Conservation (phyloP, 1,140 invertebrate species). For the Gonioctena quinquepunctata region DNA sequence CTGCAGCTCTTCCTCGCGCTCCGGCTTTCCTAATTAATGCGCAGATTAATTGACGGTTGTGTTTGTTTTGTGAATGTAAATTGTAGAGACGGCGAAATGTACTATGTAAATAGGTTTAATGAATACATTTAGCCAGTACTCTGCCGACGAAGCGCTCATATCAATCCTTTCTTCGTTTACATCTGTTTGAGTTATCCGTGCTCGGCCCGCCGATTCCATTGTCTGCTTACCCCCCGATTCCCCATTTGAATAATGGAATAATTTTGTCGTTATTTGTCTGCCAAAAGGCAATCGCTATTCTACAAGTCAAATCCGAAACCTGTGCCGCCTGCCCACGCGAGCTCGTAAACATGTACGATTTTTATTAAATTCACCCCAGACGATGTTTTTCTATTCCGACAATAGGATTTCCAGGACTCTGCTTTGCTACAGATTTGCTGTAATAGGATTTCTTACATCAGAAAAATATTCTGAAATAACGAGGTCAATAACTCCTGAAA, state of each 20-base stretch:
- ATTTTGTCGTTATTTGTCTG: slow-evolving; percentile 42
- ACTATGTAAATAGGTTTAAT: slow-evolving; percentile 44
- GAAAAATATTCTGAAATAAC: too few species aligned
- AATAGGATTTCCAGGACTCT: too few species aligned
- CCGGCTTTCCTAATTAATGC: slow-evolving; percentile 33
- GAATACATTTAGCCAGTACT: slow-evolving; percentile 42
- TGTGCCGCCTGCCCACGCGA: neutral
- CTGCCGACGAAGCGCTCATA: slow-evolving; percentile 26
- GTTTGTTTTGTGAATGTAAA: slow-evolving; percentile 41
- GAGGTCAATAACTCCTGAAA: too few species aligned
- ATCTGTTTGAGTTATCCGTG: slow-evolving; percentile 42
- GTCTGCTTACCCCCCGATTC: slow-evolving; percentile 16
- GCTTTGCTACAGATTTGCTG: too few species aligned
- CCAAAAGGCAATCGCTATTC: slow-evolving; percentile 40
- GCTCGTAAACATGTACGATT: slow-evolving; percentile 11
- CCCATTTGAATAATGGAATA: slow-evolving; percentile 41
- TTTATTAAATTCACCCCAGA: slow-evolving; percentile 17
- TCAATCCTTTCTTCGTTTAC: slow-evolving; percentile 46
- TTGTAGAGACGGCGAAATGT: slow-evolving; percentile 26
- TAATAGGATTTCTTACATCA: too few species aligned
- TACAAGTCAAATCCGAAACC: slow-evolving; percentile 35
- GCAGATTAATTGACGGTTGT: slow-evolving; percentile 38
- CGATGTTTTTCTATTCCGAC: neutral
- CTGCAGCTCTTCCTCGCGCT: neutral
- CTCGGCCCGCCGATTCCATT: slow-evolving; percentile 34